Conservation (phyloP, 2,888 invertebrate species). For the Ernsta delagoae region DNA sequence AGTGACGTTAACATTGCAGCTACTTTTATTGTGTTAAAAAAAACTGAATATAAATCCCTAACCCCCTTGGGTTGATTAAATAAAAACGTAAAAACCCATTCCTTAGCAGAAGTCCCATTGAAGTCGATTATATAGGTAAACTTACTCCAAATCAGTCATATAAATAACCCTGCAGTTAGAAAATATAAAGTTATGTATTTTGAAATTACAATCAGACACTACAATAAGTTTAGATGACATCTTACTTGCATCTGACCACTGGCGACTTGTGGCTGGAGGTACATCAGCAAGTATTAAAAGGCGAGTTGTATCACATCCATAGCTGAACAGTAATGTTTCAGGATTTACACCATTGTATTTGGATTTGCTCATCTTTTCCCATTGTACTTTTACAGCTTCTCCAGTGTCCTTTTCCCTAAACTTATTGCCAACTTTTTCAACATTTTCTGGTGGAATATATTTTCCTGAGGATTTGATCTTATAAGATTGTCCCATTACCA, state of each 20-base stretch:
- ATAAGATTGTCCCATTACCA: constrained; percentile 95
- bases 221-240: constrained; percentile 32
- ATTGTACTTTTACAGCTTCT: constrained; percentile 88
- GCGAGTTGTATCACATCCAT: constrained; percentile 96
- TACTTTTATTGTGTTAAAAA: no score
- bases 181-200: no score
- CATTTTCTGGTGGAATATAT: constrained; percentile 89
- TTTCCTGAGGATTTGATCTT: constrained; percentile 90
- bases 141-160: no score
- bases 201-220: no score
- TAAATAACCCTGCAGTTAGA: no score
- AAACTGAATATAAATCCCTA: no score
- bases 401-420: constrained; percentile 87
- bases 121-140: no score
- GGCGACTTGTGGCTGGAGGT: constrained; percentile 94
- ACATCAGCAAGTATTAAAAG: constrained; percentile 95
- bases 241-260: constrained; percentile 95
- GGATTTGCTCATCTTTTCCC: constrained; percentile 99
- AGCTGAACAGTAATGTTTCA: constrained; percentile 89
- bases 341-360: constrained; percentile 99
- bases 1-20: no score
- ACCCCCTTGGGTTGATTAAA: no score
- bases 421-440: constrained; percentile 84
- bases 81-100: no score
- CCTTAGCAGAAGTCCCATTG: no score